Evolutionary conservation across 2,113 vertebrate species (phyloP), one percentile per base, ranked within the genome.

Genomic region (Pangasianodon gigas): DNA sequence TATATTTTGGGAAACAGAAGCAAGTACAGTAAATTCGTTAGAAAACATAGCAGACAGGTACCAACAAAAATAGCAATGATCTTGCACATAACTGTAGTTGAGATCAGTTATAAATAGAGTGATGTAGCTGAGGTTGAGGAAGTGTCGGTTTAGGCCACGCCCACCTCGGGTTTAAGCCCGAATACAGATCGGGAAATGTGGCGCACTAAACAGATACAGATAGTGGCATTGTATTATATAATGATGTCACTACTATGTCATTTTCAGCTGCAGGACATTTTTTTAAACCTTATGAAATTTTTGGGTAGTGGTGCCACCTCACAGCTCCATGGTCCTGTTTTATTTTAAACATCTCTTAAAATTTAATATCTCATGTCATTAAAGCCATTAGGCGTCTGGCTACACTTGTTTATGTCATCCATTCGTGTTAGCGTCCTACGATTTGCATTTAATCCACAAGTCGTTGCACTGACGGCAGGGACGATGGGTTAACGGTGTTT

Each of bases 401-500:
- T 7, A n/a, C 13, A 3, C 9, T 7, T 44, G 29, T 46, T 77
- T 2, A 6, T 74, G 18, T 2, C 37, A 9, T 46, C 41, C 11
- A 21, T 77, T 14, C 2, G 2, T 32, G 13, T 5, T 16, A 14
- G 26, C 41, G 37, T 24, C 19, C 69, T 8, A 2, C 10, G 44
- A 11, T 77, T 48, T 1, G 74, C 37, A 3, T 48, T 77, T 11
- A 26, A 48, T 77, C 24, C 44, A 24, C 19, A 11, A 26, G 75
- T 81, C 26, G 44, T 48, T 19, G 80, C 51, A 74, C 56, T 62
- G 75, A 85, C 75, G 79, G 37, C 41, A 52, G 60, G 29, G 8
- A 46, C 21, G 29, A 91, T 89, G 41, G 90, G 91, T 94, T 89
- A 93, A 93, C 91, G 84, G 85, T 82, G 93, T 95, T 93, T 94